Evolutionary conservation across 2,888 invertebrate species (phyloP), one percentile per base, ranked within the genome.

Genomic region (Acleris cristana): DNA sequence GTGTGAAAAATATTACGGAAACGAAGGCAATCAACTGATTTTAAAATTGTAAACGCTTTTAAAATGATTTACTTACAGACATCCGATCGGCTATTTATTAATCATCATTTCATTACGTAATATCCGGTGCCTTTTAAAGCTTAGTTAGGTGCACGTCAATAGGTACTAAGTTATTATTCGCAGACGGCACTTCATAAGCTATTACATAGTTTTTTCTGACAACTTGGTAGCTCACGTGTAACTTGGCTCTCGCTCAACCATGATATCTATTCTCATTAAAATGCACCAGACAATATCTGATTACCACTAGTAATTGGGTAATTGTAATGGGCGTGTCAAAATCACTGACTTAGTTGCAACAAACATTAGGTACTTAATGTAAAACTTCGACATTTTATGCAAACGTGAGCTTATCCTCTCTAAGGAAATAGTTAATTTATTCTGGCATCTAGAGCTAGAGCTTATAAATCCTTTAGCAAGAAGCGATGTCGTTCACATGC

Each of bases 241-340:
- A 69, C 66, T 65, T 70, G 70, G 70, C 65, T 77, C 68, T 77
- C 80, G 74, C 77, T 81, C 79, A 75, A 78, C 77, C 82, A 74
- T 82, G 78, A 78, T 79, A 80, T 78, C 77, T 81, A 76, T 80
- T 79, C 79, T 73, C 69, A 75, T 74, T 70, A 76, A 71, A 74
- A 74, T 74, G 75, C 76, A 71, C 75, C 72, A 79, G 78, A 75
- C 77, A 63, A 70, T 71, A 78, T 75, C 76, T 76, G 75, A 75
- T 75, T 74, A 72, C 73, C 70, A 64, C 69, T 69, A 71, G 69
- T 77, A 80, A 81, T 78, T 74, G 73, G 76, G 70, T 79, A 76
- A 79, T 80, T 78, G 74, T 71, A 78, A 77, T 72, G 66, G 66
- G 74, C 70, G 74, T 56, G 21, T 70, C 73, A 72, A 18, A 63